A percentile compares a stretch with the other conserved stretches of the same genome.
Evolutionary conservation across 2,888 invertebrate genomes (phyloP).

Genomic region (Dendrolimus pini): DNA sequence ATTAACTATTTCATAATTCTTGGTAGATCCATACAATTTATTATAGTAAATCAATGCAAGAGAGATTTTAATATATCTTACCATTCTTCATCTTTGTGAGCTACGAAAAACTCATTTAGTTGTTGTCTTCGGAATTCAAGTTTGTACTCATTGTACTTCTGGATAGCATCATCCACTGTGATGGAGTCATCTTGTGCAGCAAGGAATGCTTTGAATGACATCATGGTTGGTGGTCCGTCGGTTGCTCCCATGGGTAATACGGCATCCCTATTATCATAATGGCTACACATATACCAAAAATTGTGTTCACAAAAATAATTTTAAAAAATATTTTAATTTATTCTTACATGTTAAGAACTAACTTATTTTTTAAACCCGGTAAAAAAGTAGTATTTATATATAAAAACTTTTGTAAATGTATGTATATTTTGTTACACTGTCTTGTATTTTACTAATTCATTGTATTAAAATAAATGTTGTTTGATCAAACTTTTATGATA

Average conservation of each 20-base stretch:
- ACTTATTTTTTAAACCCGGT: too few species aligned
- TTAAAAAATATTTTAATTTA: too few species aligned
- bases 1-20: too few species aligned
- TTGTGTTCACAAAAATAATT: not conserved
- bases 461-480: too few species aligned
- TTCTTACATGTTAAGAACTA: too few species aligned
- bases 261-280: slow-evolving; percentile 60
- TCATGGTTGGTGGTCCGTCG: slow-evolving; percentile 94
- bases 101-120: slow-evolving; percentile 98
- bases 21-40: too few species aligned
- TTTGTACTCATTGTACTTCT: slow-evolving; percentile 99
- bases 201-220: slow-evolving; percentile 97
- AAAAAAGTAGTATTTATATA: too few species aligned
- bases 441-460: too few species aligned
- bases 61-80: slow-evolving; percentile 66
- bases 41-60: slow-evolving; percentile 6
- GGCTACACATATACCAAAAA: slow-evolving; percentile 3
- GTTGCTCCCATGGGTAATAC: slow-evolving; percentile 60
- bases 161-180: slow-evolving; percentile 96
- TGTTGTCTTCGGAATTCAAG: slow-evolving; percentile 97
- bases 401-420: too few species aligned
- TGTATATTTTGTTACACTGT: too few species aligned
- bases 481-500: too few species aligned
- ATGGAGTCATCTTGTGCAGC: slow-evolving; percentile 98
- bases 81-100: slow-evolving; percentile 99